Conservation (phyloP, 2,797 vertebrate species). For the Tympanoctomys barrerae region DNA sequence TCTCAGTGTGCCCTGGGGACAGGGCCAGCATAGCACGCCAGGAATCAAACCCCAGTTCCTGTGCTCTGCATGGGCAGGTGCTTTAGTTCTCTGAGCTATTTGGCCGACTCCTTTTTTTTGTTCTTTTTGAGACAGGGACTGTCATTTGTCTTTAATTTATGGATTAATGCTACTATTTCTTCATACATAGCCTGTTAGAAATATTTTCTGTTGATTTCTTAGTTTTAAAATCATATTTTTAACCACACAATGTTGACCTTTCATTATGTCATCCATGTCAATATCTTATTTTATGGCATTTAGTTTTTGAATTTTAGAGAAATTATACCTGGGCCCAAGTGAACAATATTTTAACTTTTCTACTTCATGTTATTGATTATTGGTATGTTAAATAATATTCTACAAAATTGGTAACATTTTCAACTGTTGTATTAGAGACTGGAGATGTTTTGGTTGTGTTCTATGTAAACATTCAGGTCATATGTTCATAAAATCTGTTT, state of each 20-base stretch:
- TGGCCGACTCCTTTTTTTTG: too few species aligned
- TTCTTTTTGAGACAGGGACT: too few species aligned
- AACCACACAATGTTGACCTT: neutral
- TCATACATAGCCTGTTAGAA: neutral
- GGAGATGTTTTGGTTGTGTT: neutral
- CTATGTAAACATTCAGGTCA: neutral
- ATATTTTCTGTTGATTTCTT: neutral
- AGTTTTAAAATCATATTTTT: conserved; percentile 7
- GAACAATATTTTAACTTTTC: neutral
- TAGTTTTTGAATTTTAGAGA: neutral
- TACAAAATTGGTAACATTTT: neutral
- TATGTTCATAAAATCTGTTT: neutral
- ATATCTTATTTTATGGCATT: neutral
- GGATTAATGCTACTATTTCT: neutral
- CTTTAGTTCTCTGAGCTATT: too few species aligned
- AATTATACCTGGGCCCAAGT: neutral
- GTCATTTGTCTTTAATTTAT: neutral
- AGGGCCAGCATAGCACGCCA: too few species aligned
- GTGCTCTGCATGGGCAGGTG: too few species aligned
- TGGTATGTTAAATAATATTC: neutral
- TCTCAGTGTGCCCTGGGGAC: too few species aligned
- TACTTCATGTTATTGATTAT: neutral
- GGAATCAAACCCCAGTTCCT: too few species aligned
- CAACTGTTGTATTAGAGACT: neutral
- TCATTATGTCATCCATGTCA: neutral